Conservation (phyloP, 2,113 vertebrate genomes). For the Camelus bactrianus region DNA sequence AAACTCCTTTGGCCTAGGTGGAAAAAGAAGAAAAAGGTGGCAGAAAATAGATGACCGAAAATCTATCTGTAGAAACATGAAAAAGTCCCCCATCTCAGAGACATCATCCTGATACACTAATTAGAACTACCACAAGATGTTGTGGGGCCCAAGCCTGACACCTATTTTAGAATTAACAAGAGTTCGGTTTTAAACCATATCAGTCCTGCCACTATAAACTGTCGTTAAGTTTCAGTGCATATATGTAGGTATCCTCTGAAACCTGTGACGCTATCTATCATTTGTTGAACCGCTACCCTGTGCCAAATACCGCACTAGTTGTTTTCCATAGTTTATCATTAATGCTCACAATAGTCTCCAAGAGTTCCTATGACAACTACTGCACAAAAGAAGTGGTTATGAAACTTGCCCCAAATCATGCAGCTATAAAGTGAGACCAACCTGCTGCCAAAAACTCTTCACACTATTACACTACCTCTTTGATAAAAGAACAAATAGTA, state of each 20-base stretch:
- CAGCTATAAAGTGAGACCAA: conserved; percentile 30
- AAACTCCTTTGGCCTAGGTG: background rate
- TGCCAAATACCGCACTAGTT: background rate
- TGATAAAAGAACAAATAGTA: conserved; percentile 81
- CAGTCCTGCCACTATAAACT: background rate
- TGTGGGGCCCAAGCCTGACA: background rate
- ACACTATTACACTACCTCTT: conserved; percentile 23
- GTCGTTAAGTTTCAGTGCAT: background rate
- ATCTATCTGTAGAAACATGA: background rate
- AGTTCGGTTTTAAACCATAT: background rate
- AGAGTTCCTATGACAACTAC: background rate
- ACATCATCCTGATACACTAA: background rate
- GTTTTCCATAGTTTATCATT: background rate
- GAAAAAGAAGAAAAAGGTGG: background rate
- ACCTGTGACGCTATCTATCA: background rate
- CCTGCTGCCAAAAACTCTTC: background rate
- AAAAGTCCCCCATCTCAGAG: background rate
- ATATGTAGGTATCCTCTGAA: background rate
- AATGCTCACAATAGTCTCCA: background rate
- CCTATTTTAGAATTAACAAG: background rate
- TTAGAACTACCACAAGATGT: background rate
- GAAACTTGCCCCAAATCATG: conserved; percentile 64
- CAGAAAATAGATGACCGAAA: conserved; percentile 8
- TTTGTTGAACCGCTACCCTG: background rate
- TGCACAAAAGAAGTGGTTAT: background rate